A percentile compares a stretch with the other conserved stretches of the same genome.
These are phyloP conservation scores for Drosophila gunungcola DNA, from an alignment of 1,140 invertebrate genomes.

Conservation along the genomic window DNA sequence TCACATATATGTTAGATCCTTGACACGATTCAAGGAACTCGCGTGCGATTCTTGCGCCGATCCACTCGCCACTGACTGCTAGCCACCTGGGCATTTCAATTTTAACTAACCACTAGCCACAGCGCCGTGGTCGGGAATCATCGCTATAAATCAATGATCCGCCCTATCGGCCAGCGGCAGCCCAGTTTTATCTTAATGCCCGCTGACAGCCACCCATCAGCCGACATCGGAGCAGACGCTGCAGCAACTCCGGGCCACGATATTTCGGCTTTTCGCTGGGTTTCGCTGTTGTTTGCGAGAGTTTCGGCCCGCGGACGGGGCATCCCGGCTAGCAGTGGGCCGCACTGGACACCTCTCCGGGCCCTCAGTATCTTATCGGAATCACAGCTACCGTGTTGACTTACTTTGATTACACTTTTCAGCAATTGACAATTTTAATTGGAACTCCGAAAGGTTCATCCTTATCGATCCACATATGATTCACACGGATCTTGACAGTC, in stretches of 20 bases:
- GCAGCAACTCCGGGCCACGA: conserved; percentile 7
- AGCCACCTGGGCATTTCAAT: conserved; percentile 49
- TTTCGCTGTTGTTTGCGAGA: conserved; percentile 50
- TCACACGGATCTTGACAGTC: conserved; percentile 24
- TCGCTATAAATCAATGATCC: conserved; percentile 78
- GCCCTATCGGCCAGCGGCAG: conserved; percentile 49
- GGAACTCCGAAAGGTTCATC: conserved; percentile 38
- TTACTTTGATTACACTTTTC: conserved; percentile 47
- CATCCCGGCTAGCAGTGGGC: conserved; percentile 9
- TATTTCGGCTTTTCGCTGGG: conserved; percentile 48
- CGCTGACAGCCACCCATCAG: conserved; percentile 73
- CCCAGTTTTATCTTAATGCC: conserved; percentile 74
- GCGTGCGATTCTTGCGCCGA: conserved; percentile 39
- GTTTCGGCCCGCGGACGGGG: conserved; percentile 1
- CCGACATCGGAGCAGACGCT: conserved; percentile 27
- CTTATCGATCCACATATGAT: conserved; percentile 41
- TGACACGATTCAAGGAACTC: conserved; percentile 34
- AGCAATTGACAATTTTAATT: conserved; percentile 63
- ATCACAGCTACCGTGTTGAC: conserved; percentile 40
- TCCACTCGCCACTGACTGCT: conserved; percentile 58
- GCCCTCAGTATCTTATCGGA: conserved; percentile 43
- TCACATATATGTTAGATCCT: conserved; percentile 48
- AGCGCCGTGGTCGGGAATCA: conserved; percentile 49
- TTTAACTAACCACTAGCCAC: conserved; percentile 57
- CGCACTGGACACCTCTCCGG: conserved; percentile 2